A percentile compares a stretch with the other conserved stretches of the same genome.
These are phyloP conservation scores for Aphidoletes aphidimyza DNA, from an alignment of 2,888 invertebrate species.

Conservation along the genomic window DNA sequence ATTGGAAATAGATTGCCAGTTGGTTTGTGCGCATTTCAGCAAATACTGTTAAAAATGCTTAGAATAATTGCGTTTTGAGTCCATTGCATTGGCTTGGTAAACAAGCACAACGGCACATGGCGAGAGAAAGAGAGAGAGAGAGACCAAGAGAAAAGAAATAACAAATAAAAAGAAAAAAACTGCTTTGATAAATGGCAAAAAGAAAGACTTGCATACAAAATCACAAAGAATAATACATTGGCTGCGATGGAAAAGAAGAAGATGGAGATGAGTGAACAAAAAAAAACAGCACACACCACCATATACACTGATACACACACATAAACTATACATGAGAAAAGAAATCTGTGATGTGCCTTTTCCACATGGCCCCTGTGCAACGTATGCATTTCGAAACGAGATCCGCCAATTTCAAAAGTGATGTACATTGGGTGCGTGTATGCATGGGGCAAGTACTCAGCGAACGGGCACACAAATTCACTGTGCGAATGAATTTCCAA, in stretches of 20 bases:
- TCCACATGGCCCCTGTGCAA: background rate
- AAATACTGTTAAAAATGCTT: conserved; percentile 34
- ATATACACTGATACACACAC: background rate
- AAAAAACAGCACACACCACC: background rate
- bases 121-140: too few species aligned
- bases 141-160: too few species aligned
- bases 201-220: conserved; percentile 41
- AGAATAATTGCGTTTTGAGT: conserved; percentile 37
- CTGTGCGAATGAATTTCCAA: background rate
- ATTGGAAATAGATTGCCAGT: conserved; percentile 26
- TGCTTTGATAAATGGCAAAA: conserved; percentile 17
- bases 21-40: background rate
- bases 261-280: background rate
- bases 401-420: conserved; percentile 10
- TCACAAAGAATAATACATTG: background rate
- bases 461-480: background rate
- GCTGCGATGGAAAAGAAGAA: background rate
- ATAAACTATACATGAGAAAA: too few species aligned
- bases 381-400: background rate
- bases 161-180: conserved; percentile 38
- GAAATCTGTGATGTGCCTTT: background rate
- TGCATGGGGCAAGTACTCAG: background rate
- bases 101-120: conserved; percentile 43
- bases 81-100: conserved; percentile 34
- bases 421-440: conserved; percentile 10